Base-by-base conservation (phyloP, 2,888 invertebrate species). In the Synanthedon tipuliformis region DNA sequence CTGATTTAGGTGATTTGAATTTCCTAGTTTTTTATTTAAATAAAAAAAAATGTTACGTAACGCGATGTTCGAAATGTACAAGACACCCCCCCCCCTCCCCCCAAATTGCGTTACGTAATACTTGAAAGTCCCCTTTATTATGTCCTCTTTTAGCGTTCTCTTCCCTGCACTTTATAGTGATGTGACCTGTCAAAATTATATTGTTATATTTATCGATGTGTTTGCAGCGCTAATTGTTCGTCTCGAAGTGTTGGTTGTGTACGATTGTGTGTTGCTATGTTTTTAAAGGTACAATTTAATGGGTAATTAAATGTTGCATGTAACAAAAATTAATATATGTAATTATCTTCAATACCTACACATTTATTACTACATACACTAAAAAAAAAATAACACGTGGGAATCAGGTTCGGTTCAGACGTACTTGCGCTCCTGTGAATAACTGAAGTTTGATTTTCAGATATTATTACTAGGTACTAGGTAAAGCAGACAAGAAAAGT, bases 211-310 rank as follows among this genome's bases (percentile, higher is more conserved):
- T 53, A 40, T 48, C 50, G 65, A 73, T 68, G 64, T 69, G 64
- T 73, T 70, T 65, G 68, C 66, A 72, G 65, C 65, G 65, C 61
- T 59, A 65, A n/a, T 73, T 75, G 34, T 50, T 16, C 40, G 40
- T 23, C 18, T 18, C 71, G 71, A 68, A 70, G 74, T 81, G 77
- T 81, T 78, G 75, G 75, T 78, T 84, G 82, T 84, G 82, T 80
- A 74, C 79, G 81, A 83, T 83, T 86, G 84, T 77, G 73, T 85
- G 81, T 83, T 81, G 69, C 69, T 60, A 76, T 79, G 74, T 81
- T 75, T 23, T 23, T 40, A 34, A 27, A 66, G 71, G 69, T 71
- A 78, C n/a, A n/a, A n/a, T n/a, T n/a, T 80, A 80, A 81, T 84
- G 83, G 75, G 72, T 73, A 74, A 75, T 65, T 71, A 70, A 34